Conservation (phyloP, 1,140 invertebrate genomes). For the Cotesia vestalis region DNA sequence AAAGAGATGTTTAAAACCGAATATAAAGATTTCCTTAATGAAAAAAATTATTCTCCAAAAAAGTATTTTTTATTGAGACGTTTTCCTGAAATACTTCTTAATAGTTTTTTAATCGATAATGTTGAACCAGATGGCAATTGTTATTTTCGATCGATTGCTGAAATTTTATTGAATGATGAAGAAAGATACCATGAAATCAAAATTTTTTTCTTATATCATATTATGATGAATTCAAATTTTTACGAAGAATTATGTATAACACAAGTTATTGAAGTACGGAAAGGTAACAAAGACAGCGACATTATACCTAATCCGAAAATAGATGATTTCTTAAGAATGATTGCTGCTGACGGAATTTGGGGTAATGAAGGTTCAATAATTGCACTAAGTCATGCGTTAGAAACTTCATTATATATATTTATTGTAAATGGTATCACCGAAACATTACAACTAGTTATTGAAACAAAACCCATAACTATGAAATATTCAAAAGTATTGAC, state of each 20-base stretch:
- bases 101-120: background rate
- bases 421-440: background rate
- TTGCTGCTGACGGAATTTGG: background rate
- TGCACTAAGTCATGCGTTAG: background rate
- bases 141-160: background rate
- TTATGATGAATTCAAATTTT: background rate
- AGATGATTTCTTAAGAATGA: conserved; percentile 4
- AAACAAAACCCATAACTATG: background rate
- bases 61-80: background rate
- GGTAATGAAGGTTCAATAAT: background rate
- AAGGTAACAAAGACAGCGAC: background rate
- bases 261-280: background rate
- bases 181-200: background rate
- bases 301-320: background rate
- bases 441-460: background rate
- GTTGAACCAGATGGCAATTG: background rate
- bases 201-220: background rate
- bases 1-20: background rate
- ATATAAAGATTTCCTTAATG: too few species aligned
- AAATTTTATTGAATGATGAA: background rate
- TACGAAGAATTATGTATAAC: background rate
- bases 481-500: too few species aligned
- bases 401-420: background rate
- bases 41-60: background rate
- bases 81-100: background rate